These are phyloP conservation scores for Cartodere bifasciata DNA, from an alignment of 2,888 invertebrate species.

Conservation along the genomic window DNA sequence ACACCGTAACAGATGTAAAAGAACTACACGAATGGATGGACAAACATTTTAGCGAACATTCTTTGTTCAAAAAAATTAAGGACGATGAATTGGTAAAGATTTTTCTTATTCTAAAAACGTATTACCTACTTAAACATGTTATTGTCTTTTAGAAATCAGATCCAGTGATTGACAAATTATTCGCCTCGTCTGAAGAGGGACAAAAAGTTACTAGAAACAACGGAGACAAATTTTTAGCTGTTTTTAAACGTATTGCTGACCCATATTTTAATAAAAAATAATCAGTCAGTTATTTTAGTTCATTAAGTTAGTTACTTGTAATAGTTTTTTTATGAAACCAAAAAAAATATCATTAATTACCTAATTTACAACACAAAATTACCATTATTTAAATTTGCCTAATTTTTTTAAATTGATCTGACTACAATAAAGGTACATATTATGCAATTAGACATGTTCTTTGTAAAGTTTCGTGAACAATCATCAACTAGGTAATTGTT, in stretches of 20 bases:
- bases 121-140: not conserved
- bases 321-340: too few species aligned
- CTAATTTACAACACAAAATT: too few species aligned
- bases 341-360: too few species aligned
- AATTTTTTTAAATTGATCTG: too few species aligned
- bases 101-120: too few species aligned
- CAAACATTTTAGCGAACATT: conserved; percentile 78
- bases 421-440: too few species aligned
- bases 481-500: too few species aligned
- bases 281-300: conserved; percentile 1
- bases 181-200: conserved; percentile 93
- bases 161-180: conserved; percentile 78
- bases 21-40: conserved; percentile 98
- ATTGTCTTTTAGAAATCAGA: conserved; percentile 61
- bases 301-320: too few species aligned
- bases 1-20: conserved; percentile 95
- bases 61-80: conserved; percentile 66
- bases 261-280: conserved; percentile 23
- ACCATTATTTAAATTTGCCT: too few species aligned
- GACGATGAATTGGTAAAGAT: conserved; percentile 67
- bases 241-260: conserved; percentile 60
- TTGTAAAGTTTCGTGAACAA: too few species aligned
- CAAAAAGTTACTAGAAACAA: conserved; percentile 93
- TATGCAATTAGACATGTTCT: too few species aligned
- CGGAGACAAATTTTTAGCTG: conserved; percentile 86